Evolutionary conservation across 2,888 invertebrate genomes (phyloP).

Genomic region (Drosophila fungiperda): DNA sequence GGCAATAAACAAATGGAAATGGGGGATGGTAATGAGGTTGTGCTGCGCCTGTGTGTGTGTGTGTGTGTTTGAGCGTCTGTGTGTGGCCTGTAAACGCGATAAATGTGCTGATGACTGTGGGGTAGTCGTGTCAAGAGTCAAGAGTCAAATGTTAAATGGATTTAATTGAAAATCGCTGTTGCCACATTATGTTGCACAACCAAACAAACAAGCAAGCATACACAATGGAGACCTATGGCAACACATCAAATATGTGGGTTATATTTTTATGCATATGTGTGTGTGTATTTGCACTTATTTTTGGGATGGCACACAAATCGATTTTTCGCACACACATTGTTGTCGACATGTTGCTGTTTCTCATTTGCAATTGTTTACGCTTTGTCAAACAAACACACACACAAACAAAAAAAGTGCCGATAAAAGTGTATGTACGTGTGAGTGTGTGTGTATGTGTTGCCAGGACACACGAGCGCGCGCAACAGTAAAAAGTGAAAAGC

Average conservation of each 20-base stretch:
- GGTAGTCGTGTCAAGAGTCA: slow-evolving; percentile 58
- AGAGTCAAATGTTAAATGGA: slow-evolving; percentile 67
- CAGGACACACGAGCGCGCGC: slow-evolving; percentile 67
- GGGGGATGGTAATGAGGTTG: slow-evolving; percentile 60
- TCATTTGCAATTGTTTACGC: slow-evolving; percentile 79
- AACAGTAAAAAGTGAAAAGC: slow-evolving; percentile 73
- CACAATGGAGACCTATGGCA: slow-evolving; percentile 41
- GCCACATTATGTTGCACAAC: slow-evolving; percentile 74
- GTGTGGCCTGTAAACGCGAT: slow-evolving; percentile 29
- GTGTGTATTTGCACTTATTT: slow-evolving; percentile 55
- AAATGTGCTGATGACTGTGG: slow-evolving; percentile 40
- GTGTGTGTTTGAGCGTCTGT: slow-evolving; percentile 3
- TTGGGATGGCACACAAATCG: slow-evolving; percentile 78
- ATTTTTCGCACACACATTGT: slow-evolving; percentile 75
- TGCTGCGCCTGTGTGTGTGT: slow-evolving; percentile 16
- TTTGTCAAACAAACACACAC: slow-evolving; percentile 65
- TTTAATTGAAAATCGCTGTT: slow-evolving; percentile 71
- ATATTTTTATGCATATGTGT: slow-evolving; percentile 21
- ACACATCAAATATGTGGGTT: slow-evolving; percentile 48
- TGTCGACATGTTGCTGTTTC: slow-evolving; percentile 46
- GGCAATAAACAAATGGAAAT: slow-evolving; percentile 37
- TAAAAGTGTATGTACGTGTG: slow-evolving; percentile 11
- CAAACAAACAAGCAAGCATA: slow-evolving; percentile 20
- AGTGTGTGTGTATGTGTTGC: slow-evolving; percentile 38
- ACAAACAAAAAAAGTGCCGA: slow-evolving; percentile 25